A percentile compares a stretch with the other conserved stretches of the same genome.
Conservation (phyloP, 2,888 invertebrate genomes). For the Meta bourneti region DNA sequence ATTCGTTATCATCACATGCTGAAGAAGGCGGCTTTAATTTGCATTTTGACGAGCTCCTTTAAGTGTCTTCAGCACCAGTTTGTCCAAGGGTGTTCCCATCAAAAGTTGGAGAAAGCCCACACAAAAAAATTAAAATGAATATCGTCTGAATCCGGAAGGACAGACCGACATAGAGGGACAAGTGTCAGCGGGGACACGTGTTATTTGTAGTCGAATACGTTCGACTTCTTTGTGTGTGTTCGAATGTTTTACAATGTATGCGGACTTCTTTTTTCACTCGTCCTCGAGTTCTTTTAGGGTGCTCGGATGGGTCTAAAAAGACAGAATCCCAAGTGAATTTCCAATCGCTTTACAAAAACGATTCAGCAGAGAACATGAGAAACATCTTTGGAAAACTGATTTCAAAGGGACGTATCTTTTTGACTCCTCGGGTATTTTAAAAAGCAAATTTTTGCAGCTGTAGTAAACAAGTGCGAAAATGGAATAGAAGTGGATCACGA, state of each 20-base stretch:
- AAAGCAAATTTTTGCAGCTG: no score
- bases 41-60: conserved; percentile 46
- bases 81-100: conserved; percentile 19
- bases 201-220: conserved; percentile 2
- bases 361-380: background rate
- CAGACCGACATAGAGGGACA: background rate
- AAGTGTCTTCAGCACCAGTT: conserved; percentile 17
- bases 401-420: background rate
- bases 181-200: conserved; percentile 20
- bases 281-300: no score
- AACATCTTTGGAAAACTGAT: conserved; percentile 21
- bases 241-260: background rate
- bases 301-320: background rate
- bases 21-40: conserved; percentile 20
- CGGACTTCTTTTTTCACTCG: background rate
- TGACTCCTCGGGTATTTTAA: no score
- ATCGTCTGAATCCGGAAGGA: conserved; percentile 3
- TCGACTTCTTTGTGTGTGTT: background rate
- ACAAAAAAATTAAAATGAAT: conserved; percentile 27
- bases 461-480: no score
- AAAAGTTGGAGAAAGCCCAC: conserved; percentile 10
- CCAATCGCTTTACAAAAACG: conserved; percentile 5
- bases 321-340: background rate
- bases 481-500: no score
- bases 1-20: conserved; percentile 7